phyloP scores from a whole-genome alignment of 2,113 vertebrate genomes.

The Atractosteus spatula region DNA sequence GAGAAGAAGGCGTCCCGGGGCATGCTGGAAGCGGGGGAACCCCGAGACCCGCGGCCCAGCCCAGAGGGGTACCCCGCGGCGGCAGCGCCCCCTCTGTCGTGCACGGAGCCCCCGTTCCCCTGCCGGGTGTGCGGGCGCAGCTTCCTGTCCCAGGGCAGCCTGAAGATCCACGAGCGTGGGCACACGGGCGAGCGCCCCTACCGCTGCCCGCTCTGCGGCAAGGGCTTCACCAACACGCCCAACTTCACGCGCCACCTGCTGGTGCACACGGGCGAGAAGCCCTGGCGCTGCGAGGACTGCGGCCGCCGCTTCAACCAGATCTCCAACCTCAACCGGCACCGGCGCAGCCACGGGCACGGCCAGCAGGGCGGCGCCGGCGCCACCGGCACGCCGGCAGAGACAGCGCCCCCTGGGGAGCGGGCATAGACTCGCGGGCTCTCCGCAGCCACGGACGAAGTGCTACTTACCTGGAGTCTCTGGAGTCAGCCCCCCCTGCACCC shows the following conservation, averaged over 20 bases:
- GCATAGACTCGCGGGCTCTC: too few species aligned
- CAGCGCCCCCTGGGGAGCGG: too few species aligned
- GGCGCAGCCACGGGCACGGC: constrained; percentile 22
- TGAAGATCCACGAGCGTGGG: constrained; percentile 64
- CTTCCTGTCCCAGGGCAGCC: constrained; percentile 58
- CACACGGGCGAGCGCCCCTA: constrained; percentile 61
- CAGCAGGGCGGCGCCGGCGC: too few species aligned
- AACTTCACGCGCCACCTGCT: constrained; percentile 63
- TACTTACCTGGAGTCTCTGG: too few species aligned
- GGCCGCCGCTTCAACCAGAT: constrained; percentile 63
- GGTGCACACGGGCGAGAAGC: constrained; percentile 41
- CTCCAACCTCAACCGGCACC: constrained; percentile 52
- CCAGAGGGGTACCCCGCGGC: too few species aligned
- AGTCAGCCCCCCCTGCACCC: too few species aligned
- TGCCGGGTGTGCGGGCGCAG: constrained; percentile 62
- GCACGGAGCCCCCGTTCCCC: constrained; percentile 44
- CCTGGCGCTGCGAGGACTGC: constrained; percentile 50
- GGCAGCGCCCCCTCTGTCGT: background rate
- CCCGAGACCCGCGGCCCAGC: too few species aligned
- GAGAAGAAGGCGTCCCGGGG: background rate
- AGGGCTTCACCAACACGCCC: constrained; percentile 62
- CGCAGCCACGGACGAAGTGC: too few species aligned
- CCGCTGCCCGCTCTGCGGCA: constrained; percentile 57
- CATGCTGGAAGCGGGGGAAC: too few species aligned
- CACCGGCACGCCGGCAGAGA: too few species aligned